These are phyloP conservation scores for Hololepta plana DNA, from an alignment of 2,888 invertebrate species.

Conservation along the genomic window DNA sequence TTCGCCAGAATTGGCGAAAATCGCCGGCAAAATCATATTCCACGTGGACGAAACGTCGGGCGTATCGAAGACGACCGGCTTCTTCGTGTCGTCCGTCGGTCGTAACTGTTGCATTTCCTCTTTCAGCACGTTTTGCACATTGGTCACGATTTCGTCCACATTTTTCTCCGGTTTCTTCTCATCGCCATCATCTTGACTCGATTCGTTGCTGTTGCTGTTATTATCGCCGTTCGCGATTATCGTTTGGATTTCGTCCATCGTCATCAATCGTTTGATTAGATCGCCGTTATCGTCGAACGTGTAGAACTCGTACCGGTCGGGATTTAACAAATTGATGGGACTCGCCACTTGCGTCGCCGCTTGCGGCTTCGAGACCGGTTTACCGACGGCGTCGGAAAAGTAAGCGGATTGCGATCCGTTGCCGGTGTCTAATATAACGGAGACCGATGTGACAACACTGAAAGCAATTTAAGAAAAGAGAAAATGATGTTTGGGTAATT, in stretches of 20 bases:
- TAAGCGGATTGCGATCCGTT: constrained; percentile 41
- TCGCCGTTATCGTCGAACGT: constrained; percentile 74
- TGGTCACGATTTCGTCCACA: constrained; percentile 64
- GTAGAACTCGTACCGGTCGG: constrained; percentile 74
- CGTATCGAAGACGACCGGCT: constrained; percentile 37
- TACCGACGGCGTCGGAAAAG: constrained; percentile 49
- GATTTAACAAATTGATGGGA: constrained; percentile 60
- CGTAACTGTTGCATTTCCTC: constrained; percentile 51
- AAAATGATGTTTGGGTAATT: constrained; percentile 1
- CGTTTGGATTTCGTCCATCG: constrained; percentile 66
- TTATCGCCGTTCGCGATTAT: constrained; percentile 70
- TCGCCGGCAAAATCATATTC: constrained; percentile 66
- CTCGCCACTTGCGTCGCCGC: constrained; percentile 50
- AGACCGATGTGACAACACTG: constrained; percentile 47
- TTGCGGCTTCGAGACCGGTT: constrained; percentile 44
- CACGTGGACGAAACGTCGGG: constrained; percentile 60
- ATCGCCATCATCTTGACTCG: constrained; percentile 19
- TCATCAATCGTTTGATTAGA: constrained; percentile 67
- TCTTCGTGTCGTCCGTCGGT: constrained; percentile 23
- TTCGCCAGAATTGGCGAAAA: constrained; percentile 40
- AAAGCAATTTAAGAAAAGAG: constrained; percentile 13
- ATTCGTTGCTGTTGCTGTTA: constrained; percentile 36
- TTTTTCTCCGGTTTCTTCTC: constrained; percentile 39
- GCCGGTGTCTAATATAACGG: constrained; percentile 36
- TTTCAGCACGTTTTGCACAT: constrained; percentile 68